phyloP scores from a whole-genome alignment of 2,797 vertebrate genomes.

The Cephalopachus bancanus region DNA sequence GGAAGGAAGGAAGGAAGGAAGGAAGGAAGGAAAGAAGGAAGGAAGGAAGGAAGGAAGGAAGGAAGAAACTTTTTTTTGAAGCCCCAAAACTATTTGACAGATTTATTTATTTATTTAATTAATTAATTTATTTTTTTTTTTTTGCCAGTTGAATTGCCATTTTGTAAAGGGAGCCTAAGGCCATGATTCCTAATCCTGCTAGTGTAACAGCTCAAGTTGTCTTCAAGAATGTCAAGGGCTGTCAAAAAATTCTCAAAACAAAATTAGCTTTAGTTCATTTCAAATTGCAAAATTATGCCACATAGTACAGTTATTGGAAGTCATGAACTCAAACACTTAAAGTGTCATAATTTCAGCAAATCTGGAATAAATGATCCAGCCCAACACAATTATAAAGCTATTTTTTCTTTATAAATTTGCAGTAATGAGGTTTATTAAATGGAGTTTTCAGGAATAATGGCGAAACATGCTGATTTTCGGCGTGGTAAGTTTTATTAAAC shows the following conservation, averaged over 20 bases:
- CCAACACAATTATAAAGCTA: background rate
- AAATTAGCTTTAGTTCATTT: constrained; percentile 65
- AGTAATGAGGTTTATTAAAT: background rate
- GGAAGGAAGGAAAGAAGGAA: too few species aligned
- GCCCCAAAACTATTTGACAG: background rate
- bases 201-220: constrained; percentile 46
- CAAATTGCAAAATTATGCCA: constrained; percentile 45
- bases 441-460: background rate
- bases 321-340: constrained; percentile 58
- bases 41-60: background rate
- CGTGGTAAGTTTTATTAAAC: background rate
- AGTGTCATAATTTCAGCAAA: constrained; percentile 40
- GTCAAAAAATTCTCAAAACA: constrained; percentile 60
- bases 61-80: background rate
- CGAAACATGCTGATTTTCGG: constrained; percentile 4
- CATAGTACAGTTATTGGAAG: constrained; percentile 32
- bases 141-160: constrained; percentile 46
- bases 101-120: background rate
- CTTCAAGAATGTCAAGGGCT: constrained; percentile 44
- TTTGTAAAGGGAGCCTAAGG: constrained; percentile 35
- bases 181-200: constrained; percentile 32
- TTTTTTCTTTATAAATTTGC: constrained; percentile 30
- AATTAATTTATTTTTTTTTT: background rate
- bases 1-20: too few species aligned
- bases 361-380: background rate